Base-by-base conservation (phyloP, 2,888 invertebrate species). In the Cataglyphis livida region DNA sequence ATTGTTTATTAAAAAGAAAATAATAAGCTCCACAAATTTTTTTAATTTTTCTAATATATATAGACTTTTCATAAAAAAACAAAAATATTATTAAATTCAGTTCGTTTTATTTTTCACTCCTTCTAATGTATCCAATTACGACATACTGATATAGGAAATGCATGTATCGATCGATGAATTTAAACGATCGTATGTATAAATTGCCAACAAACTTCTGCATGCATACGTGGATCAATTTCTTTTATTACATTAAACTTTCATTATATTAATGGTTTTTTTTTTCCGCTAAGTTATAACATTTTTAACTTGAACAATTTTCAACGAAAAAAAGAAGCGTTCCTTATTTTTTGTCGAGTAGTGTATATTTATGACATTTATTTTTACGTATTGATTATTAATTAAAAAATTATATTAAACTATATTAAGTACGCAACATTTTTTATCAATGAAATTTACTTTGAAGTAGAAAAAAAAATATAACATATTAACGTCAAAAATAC, bases 291-390 rank as follows among this genome's bases (percentile, higher is more conserved):
- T 51, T 51, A 51, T 51, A 51, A 51, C n/a, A 51, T 51, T 51
- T 51, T 51, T n/a, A 51, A n/a, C n/a, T 51, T 51, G n/a, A 51
- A 51, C 51, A 51, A 51, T n/a, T 51, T 51, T 51, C n/a, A 51
- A 7, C 7, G n/a, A 51, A 7, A 51, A 51, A 51, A 51, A n/a
- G 51, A 51, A 51, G 51, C 51, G 51, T n/a, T 7, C 7, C n/a
- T n/a, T n/a, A 51, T n/a, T 51, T 51, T 51, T 51, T 51, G 51
- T 51, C 51, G n/a, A n/a, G n/a, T 51, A 18, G 51, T 7, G 51
- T 51, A 51, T 28, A 28, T 25, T 15, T 32, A 61, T 32, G 32
- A 61, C 18, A 25, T 18, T 32, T 61, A 59, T 28, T 51, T 51
- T 51, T 51, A 51, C 7, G n/a, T 51, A 51, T 51, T n/a, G 51